These are phyloP conservation scores for Sapayoa aenigma DNA, from an alignment of 2,113 vertebrate genomes.

Conservation along the genomic window DNA sequence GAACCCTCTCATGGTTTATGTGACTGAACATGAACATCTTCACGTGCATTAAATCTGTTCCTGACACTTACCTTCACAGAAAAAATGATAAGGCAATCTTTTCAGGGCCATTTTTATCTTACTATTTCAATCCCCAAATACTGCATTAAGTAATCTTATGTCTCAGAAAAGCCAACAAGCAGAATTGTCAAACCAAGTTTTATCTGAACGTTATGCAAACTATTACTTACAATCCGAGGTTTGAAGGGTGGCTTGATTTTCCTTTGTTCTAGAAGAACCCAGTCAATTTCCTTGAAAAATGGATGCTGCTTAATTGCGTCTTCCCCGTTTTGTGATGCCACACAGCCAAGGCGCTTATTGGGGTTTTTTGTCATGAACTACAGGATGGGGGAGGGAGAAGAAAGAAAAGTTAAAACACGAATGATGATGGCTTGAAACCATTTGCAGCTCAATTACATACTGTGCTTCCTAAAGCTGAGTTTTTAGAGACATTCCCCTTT, in stretches of 20 bases:
- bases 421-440: not conserved
- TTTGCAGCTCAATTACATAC: not conserved
- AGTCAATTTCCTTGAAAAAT: constrained; percentile 98
- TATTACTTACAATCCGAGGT: constrained; percentile 93
- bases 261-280: constrained; percentile 93
- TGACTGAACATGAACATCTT: not conserved
- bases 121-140: not conserved
- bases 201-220: constrained; percentile 15
- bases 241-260: constrained; percentile 98
- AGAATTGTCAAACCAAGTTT: not conserved
- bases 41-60: not conserved
- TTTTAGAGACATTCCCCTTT: not conserved
- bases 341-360: constrained; percentile 93
- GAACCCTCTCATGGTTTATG: not conserved
- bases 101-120: fast-evolving
- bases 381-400: not conserved
- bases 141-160: not conserved
- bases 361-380: constrained; percentile 99
- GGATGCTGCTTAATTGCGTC: constrained; percentile 94
- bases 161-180: not conserved
- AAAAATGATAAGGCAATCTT: not conserved
- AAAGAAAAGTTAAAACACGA: not conserved
- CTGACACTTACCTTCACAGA: constrained; percentile 50
- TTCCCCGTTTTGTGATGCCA: constrained; percentile 88
- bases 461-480: not conserved